Conservation (phyloP, 2,797 vertebrate genomes). For the Sciurus vulgaris region DNA sequence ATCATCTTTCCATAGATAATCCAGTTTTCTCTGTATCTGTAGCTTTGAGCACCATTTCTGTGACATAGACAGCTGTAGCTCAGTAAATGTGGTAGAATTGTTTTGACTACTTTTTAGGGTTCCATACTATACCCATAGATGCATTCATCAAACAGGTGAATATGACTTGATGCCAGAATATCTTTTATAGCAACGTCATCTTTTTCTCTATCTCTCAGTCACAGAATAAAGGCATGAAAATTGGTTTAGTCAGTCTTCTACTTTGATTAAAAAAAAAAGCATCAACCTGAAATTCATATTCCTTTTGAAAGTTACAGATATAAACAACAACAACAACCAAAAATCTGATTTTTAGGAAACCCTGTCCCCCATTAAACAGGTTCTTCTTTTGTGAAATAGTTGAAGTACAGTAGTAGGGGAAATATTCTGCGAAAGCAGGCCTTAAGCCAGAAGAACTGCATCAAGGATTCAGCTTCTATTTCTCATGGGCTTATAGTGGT, state of each 20-base stretch:
- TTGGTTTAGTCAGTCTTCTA: constrained; percentile 3
- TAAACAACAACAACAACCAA: neutral
- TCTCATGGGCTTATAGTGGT: neutral
- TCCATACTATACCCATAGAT: neutral
- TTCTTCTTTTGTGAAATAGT: neutral
- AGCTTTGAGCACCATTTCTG: neutral
- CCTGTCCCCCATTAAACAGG: neutral
- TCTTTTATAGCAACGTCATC: neutral
- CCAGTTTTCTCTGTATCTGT: neutral
- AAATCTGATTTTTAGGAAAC: neutral
- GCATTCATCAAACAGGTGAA: neutral
- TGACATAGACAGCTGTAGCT: neutral
- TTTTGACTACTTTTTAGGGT: neutral
- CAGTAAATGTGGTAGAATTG: neutral
- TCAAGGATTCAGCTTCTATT: neutral
- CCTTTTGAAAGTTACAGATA: neutral
- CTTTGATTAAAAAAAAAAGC: neutral
- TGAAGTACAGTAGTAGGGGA: neutral
- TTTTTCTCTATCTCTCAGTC: neutral
- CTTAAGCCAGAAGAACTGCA: neutral
- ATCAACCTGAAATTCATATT: neutral
- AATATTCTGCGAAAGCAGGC: neutral
- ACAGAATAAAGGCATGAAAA: neutral
- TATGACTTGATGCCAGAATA: neutral
- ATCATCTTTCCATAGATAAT: neutral